Percentiles rank a stretch among this genome's conserved stretches.
Conservation (phyloP, 2,113 vertebrate species). For the Rhinolophus ferrumequinum region DNA sequence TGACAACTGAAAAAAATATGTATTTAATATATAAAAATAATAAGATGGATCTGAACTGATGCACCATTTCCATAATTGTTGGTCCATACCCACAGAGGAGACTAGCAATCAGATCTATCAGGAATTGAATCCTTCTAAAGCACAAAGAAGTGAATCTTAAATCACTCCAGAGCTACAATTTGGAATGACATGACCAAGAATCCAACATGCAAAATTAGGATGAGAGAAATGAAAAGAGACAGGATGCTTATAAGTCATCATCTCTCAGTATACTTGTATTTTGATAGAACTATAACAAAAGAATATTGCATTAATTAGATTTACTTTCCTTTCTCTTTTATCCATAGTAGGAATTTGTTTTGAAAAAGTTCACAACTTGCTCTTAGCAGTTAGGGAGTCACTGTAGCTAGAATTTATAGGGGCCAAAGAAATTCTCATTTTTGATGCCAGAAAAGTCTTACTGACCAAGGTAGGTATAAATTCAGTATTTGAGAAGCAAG, state of each 20-base stretch:
- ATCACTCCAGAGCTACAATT: background rate
- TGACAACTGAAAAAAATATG: background rate
- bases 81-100: background rate
- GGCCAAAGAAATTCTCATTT: background rate
- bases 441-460: background rate
- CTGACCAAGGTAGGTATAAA: background rate
- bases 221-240: background rate
- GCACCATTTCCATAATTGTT: background rate
- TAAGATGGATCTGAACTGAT: background rate
- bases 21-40: background rate
- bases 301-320: background rate
- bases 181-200: background rate
- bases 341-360: background rate
- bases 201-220: background rate
- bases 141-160: background rate
- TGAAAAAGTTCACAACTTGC: background rate
- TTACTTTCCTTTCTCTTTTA: background rate
- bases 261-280: background rate
- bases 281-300: background rate
- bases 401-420: background rate
- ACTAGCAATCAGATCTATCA: background rate
- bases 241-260: background rate
- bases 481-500: background rate
- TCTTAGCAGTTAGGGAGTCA: background rate
- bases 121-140: background rate